Evolutionary conservation across 2,888 invertebrate genomes (phyloP).

Genomic region (Drosophila sordidula): DNA sequence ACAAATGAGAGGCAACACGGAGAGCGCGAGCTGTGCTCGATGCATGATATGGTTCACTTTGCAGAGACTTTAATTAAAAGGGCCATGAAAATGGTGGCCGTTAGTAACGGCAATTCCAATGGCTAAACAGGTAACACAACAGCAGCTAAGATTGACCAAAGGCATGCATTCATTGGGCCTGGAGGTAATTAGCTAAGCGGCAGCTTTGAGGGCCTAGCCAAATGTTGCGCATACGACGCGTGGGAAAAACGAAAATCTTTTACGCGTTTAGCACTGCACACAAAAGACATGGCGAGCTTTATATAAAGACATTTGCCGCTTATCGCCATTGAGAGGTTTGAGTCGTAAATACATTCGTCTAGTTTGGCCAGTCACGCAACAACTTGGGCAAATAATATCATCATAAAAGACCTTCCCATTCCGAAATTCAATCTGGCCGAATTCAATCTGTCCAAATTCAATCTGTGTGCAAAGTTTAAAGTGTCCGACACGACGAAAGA

Average conservation of each 20-base stretch:
- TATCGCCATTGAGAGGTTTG: background rate
- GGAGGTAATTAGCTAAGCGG: background rate
- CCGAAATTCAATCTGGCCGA: slow-evolving; percentile 47
- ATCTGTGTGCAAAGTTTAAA: slow-evolving; percentile 16
- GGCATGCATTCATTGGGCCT: background rate
- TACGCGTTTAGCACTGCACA: background rate
- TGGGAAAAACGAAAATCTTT: background rate
- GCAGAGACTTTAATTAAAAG: slow-evolving; percentile 43
- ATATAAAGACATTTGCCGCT: slow-evolving; percentile 5
- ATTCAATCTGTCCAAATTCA: background rate
- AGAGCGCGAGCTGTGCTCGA: background rate
- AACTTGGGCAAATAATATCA: slow-evolving; percentile 40
- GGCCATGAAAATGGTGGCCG: slow-evolving; percentile 20
- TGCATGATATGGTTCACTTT: background rate
- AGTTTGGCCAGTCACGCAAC: slow-evolving; percentile 42
- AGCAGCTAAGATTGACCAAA: background rate
- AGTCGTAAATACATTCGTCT: slow-evolving; percentile 3
- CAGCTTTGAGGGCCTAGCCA: background rate
- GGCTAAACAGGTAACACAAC: background rate
- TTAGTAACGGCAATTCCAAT: background rate
- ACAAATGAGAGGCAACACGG: background rate
- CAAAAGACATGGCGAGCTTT: slow-evolving; percentile 1
- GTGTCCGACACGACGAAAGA: background rate
- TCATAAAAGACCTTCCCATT: slow-evolving; percentile 13
- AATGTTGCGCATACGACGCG: slow-evolving; percentile 27